Conservation (phyloP, 30 jellyfish, hydroid and myxozoan genomes). For the Pelagia noctiluca region DNA sequence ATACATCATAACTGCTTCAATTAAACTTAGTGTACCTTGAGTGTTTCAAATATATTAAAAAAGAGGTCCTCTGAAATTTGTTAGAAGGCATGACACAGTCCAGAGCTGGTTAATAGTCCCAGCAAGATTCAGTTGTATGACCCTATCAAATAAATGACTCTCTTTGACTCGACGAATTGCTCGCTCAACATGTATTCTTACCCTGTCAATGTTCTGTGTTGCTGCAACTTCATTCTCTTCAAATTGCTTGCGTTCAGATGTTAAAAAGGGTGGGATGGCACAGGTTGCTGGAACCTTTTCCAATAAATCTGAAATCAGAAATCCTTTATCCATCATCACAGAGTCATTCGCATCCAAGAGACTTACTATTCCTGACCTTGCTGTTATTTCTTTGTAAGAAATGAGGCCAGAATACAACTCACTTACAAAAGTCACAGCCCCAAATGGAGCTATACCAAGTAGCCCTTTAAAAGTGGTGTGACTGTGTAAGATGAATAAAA, state of each 20-base stretch:
- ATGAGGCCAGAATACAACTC: slow-evolving; percentile 8
- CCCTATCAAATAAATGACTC: slow-evolving; percentile 8
- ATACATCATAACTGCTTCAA: background rate
- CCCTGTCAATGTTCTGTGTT: slow-evolving; percentile 23
- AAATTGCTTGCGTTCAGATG: slow-evolving; percentile 5
- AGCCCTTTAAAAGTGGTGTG: too few relatives aligned
- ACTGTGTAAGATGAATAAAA: background rate
- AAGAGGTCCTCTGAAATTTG: slow-evolving; percentile 26
- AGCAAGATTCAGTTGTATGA: slow-evolving; percentile 17
- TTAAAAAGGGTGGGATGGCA: slow-evolving; percentile 24
- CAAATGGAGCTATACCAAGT: too few relatives aligned
- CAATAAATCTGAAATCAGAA: slow-evolving; percentile 30
- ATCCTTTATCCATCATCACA: slow-evolving; percentile 32
- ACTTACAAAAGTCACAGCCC: background rate
- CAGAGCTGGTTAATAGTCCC: slow-evolving; percentile 40
- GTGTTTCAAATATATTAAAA: too few relatives aligned
- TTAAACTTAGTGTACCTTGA: too few relatives aligned
- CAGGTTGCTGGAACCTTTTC: background rate
- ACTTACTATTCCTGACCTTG: slow-evolving; percentile 4
- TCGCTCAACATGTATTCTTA: slow-evolving; percentile 12
- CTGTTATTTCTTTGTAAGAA: background rate
- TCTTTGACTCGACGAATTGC: slow-evolving; percentile 41
- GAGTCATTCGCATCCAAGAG: slow-evolving; percentile 21
- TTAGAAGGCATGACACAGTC: slow-evolving; percentile 30
- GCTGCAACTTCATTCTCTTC: slow-evolving; percentile 5